phyloP scores from a whole-genome alignment of 1,140 invertebrate species.

The Radopholus similis region DNA sequence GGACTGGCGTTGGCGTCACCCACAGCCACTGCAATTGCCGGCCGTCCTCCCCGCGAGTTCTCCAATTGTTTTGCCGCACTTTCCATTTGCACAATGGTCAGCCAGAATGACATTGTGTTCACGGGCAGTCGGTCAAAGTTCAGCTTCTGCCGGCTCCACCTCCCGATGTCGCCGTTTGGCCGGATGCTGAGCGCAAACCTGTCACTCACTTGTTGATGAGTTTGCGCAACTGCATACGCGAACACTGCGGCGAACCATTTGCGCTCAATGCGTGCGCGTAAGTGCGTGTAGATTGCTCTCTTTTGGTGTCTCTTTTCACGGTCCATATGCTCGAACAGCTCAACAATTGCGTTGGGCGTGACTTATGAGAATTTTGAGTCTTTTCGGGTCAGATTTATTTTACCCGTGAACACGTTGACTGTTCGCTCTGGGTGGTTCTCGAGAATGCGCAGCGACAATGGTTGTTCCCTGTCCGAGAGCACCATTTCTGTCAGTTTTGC shows the following conservation, averaged over 20 bases:
- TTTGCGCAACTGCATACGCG: background rate
- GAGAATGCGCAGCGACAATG: background rate
- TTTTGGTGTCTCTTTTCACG: background rate
- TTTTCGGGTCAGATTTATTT: too few relatives aligned
- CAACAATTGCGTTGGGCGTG: background rate
- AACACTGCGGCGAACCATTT: background rate
- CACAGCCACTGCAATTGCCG: constrained; percentile 1
- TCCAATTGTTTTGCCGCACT: background rate
- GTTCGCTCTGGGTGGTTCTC: constrained; percentile 1
- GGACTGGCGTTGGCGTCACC: constrained; percentile 17
- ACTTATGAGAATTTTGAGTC: background rate
- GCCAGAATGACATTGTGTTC: background rate
- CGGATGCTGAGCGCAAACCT: background rate
- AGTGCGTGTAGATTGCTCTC: background rate
- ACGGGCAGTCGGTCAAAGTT: background rate
- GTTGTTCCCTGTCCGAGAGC: too few relatives aligned
- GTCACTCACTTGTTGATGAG: background rate
- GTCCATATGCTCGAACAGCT: constrained; percentile 1
- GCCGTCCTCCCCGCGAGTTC: background rate
- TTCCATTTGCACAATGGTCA: background rate
- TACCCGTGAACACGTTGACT: too few relatives aligned
- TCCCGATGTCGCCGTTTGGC: background rate
- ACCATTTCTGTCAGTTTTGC: background rate
- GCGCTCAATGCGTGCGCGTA: background rate
- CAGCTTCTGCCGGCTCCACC: background rate